A percentile compares a stretch with the other conserved stretches of the same genome.
Conservation (phyloP, 2,797 vertebrate species). For the Falco berigora region DNA sequence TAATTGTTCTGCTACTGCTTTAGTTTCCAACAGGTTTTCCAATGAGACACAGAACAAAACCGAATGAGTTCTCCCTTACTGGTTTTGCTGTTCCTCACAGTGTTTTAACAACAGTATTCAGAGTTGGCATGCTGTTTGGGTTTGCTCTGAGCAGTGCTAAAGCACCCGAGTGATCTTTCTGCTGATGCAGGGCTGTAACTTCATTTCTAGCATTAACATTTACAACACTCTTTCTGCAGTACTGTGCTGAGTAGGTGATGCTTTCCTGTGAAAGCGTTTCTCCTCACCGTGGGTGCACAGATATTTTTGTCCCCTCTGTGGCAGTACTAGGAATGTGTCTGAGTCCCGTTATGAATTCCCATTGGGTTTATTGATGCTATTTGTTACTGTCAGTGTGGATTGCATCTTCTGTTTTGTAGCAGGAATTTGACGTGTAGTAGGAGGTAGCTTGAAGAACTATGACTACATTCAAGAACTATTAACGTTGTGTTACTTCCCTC, state of each 20-base stretch:
- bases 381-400: background rate
- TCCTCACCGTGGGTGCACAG: background rate
- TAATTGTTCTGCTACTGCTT: background rate
- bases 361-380: background rate
- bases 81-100: background rate
- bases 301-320: background rate
- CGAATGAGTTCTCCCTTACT: accelerated
- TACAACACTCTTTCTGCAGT: background rate
- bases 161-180: background rate
- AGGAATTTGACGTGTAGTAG: background rate
- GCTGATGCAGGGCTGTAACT: background rate
- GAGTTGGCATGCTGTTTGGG: background rate
- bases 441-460: background rate
- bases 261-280: background rate
- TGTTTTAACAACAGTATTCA: background rate
- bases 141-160: background rate
- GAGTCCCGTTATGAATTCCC: background rate
- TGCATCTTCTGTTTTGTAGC: background rate
- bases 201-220: background rate
- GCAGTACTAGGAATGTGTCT: background rate
- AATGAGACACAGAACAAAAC: background rate
- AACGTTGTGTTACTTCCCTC: background rate
- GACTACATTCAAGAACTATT: background rate
- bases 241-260: background rate
- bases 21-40: background rate